Percentiles rank a stretch among this genome's conserved stretches.
These are phyloP conservation scores for Urocyon cinereoargenteus DNA, from an alignment of 2,797 vertebrate genomes.

Conservation along the genomic window DNA sequence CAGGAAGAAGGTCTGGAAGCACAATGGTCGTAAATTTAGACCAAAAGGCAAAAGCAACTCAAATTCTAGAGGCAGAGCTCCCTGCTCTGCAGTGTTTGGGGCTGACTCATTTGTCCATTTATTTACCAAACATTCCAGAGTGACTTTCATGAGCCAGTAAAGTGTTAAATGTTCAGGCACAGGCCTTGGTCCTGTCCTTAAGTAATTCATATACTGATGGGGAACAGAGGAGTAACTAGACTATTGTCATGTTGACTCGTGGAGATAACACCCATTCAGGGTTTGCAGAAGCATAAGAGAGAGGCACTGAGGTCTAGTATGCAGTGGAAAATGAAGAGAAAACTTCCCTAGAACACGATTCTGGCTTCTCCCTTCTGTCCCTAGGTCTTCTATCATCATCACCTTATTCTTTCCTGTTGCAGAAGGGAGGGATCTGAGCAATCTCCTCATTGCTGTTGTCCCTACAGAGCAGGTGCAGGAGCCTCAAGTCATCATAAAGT, in stretches of 20 bases:
- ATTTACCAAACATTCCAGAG: not conserved
- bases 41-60: not conserved
- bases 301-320: not conserved
- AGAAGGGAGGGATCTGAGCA: not conserved
- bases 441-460: not conserved
- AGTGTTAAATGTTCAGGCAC: not conserved
- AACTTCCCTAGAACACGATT: not conserved
- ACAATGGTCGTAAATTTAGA: not conserved
- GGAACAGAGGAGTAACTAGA: not conserved
- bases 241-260: not conserved
- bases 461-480: slow-evolving; percentile 1
- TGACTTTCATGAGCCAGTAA: not conserved
- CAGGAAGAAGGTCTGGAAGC: not conserved
- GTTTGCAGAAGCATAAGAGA: not conserved
- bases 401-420: not conserved
- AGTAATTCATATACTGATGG: not conserved
- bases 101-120: not conserved
- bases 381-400: not conserved
- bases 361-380: not conserved
- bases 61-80: not conserved
- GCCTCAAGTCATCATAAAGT: not conserved
- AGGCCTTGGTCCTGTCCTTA: not conserved
- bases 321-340: not conserved
- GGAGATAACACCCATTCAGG: not conserved
- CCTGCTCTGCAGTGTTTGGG: not conserved